Conservation (phyloP, 1,140 invertebrate genomes). For the Bilobella aurantiaca region DNA sequence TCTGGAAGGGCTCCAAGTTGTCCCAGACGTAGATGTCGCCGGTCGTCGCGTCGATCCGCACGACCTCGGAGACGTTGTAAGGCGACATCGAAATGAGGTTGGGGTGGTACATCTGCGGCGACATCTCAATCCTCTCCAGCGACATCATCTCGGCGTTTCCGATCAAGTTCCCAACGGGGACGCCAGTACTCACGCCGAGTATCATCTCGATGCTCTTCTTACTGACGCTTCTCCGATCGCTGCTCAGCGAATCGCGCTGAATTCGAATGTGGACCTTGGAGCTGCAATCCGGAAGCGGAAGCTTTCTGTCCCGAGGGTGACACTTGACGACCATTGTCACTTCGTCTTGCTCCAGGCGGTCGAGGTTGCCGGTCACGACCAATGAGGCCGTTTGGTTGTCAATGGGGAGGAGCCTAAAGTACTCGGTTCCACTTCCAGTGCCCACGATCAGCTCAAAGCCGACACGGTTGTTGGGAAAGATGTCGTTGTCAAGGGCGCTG, state of each 20-base stretch:
- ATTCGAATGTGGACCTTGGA: conserved; percentile 30
- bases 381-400: conserved; percentile 24
- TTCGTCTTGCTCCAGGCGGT: conserved; percentile 25
- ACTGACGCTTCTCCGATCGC: background rate
- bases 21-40: conserved; percentile 34
- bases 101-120: conserved; percentile 29
- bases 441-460: conserved; percentile 20
- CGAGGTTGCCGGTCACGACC: conserved; percentile 24
- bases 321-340: conserved; percentile 29
- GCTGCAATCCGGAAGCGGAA: conserved; percentile 26
- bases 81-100: conserved; percentile 17
- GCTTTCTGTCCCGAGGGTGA: conserved; percentile 27
- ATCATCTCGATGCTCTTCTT: conserved; percentile 28
- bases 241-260: conserved; percentile 8
- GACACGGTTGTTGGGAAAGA: conserved; percentile 36
- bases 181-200: conserved; percentile 26
- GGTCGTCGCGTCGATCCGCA: conserved; percentile 24
- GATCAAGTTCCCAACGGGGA: conserved; percentile 28
- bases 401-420: conserved; percentile 22
- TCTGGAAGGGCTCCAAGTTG: conserved; percentile 29
- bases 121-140: conserved; percentile 21
- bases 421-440: conserved; percentile 21
- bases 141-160: conserved; percentile 28
- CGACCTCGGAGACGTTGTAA: conserved; percentile 24
- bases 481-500: conserved; percentile 60